Base-by-base conservation (phyloP, 1,140 invertebrate genomes). In the Drosophila ficusphila region DNA sequence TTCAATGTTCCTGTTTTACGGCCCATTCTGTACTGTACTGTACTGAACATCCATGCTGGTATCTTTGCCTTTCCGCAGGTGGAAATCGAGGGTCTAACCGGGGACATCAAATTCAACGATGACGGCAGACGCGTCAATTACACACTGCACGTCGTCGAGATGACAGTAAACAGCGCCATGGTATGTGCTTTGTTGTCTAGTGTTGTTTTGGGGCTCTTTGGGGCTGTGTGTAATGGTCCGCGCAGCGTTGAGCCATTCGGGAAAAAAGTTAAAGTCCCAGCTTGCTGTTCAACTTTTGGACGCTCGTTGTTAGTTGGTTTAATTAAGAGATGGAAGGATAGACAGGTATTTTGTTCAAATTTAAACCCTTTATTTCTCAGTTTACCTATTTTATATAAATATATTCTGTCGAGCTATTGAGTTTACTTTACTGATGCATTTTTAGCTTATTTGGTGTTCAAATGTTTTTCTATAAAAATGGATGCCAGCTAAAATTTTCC, bases 121-220 rank as follows among this genome's bases (percentile, higher is more conserved):
- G 94, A 96, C 76, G 97, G 97, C 36, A 93, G 95, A 76, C 93
- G 98, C 62, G 94, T 95, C 72, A 98, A 98, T 92, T 98, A 98
- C 89, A 96, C 96, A 1, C 93, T 99, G 25, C 97, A 98, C 88
- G 95, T 99, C 19, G 95, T 99, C 62, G 97, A 99, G 92, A 96
- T 99, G 95, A 98, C 96, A 51, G 95, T 85, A 73, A 85, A 85
- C 72, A 85, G 79, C 46, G 79, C 79, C 53, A 85, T 85, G 79
- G 79, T 83, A 83, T 57, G 74, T 77, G 60, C 23, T 52, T 57
- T 57, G 42, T 27, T 46, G 42, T 46, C 12, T 19, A 16, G 18
- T 46, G 34, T 68, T 46, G n/a, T 51, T 18, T 41, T 21, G 42
- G 44, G 49, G 34, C 57, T 46, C 8, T 51, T 18, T 41, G 33